phyloP scores from a whole-genome alignment of 2,113 vertebrate species.

The Microtus montanus region DNA sequence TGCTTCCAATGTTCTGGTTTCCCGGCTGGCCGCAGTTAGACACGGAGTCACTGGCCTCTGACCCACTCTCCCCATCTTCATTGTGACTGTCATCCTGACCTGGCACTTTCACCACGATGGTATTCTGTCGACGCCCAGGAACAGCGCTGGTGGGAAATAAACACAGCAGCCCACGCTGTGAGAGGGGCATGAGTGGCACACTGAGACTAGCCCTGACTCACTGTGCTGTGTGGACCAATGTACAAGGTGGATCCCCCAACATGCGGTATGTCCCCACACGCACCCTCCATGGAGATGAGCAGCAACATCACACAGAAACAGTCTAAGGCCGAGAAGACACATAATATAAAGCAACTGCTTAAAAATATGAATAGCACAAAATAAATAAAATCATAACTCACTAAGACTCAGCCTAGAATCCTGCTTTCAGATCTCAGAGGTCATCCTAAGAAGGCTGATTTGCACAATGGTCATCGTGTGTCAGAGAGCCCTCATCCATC shows the following conservation, averaged over 20 bases:
- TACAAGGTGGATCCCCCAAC: background rate
- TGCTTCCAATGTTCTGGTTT: conserved; percentile 90
- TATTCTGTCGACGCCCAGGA: conserved; percentile 94
- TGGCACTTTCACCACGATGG: conserved; percentile 97
- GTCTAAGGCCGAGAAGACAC: background rate
- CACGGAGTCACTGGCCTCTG: conserved; percentile 95
- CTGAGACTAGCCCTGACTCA: background rate
- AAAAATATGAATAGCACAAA: background rate
- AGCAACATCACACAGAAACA: background rate
- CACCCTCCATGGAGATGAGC: background rate
- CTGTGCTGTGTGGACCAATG: background rate
- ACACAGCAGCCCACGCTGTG: background rate
- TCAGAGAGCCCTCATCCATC: background rate
- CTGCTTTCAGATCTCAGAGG: background rate
- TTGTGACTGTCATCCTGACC: conserved; percentile 94
- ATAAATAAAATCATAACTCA: background rate
- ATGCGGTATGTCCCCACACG: background rate
- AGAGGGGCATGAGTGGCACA: background rate
- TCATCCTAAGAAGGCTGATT: background rate
- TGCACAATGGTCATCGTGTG: background rate
- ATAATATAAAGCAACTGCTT: background rate
- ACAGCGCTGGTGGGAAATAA: conserved; percentile 86
- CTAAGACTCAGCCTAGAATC: background rate
- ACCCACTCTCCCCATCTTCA: conserved; percentile 96
- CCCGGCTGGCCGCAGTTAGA: conserved; percentile 92